Evolutionary conservation across 2,113 vertebrate species (phyloP), one percentile per base, ranked within the genome.

Genomic region (Lycaon pictus): DNA sequence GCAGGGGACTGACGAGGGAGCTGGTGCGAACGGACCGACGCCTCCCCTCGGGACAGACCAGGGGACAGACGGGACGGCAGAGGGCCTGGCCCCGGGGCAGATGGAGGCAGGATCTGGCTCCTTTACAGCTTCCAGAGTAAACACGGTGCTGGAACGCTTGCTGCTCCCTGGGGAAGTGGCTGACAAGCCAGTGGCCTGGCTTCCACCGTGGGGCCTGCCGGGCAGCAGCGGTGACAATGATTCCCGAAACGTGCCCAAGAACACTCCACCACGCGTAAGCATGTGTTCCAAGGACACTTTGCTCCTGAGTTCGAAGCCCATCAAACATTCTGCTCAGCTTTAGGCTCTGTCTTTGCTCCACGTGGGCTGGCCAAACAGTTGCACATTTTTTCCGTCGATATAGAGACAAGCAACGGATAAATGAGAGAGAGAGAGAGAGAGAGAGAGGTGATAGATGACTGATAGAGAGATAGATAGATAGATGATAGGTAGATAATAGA

Each of bases 101-200:
- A 43, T 1, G 7, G 43, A 43, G 43, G 43, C 43, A 43, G 43
- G 90, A 32, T 79, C 69, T n/a, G 71, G 81, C 29, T 29, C 15
- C 53, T 65, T 22, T 37, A 56, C 35, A 11, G 77, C 35, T 85
- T 93, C 89, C 23, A 79, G 80, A 86, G 71, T 84, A 72, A 88
- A 63, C 3, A 25, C n/a, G 27, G 56, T 87, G 51, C 48, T 87
- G 84, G 53, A 94, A 83, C 82, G 48, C 43, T 1, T 25, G 82
- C 86, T 90, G 72, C 84, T 71, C 72, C 84, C 95, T 95, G 85
- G 80, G 56, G 74, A 60, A 55, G 65, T 32, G 80, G 83, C 69
- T 94, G 43, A 43, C 43, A 43, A 43, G 43, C 43, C 55, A 29
- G 7, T 65, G 58, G 56, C 84, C 88, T 82, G 69, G 51, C 23